phyloP scores from a whole-genome alignment of 2,888 invertebrate genomes.

The Anthoptus insignis region DNA sequence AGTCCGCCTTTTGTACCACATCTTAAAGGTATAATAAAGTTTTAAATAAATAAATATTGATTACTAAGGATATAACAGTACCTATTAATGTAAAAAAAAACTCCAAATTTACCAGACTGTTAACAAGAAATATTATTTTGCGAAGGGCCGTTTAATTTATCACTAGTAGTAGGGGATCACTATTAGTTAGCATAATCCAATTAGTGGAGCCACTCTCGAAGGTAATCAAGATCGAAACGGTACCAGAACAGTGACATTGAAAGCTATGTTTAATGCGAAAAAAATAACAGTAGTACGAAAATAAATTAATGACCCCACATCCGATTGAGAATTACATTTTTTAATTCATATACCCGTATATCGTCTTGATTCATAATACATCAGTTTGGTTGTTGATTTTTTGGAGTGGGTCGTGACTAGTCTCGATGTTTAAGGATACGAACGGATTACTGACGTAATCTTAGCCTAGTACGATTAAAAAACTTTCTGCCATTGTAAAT shows the following conservation, averaged over 20 bases:
- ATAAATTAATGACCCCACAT: slow-evolving; percentile 28
- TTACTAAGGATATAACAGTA: no score
- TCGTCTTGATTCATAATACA: slow-evolving; percentile 34
- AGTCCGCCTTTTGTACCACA: no score
- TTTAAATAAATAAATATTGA: no score
- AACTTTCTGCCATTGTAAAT: slow-evolving; percentile 3
- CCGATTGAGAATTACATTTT: slow-evolving; percentile 25
- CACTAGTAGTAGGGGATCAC: slow-evolving; percentile 39
- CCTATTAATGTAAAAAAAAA: no score
- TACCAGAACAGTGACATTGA: slow-evolving; percentile 33
- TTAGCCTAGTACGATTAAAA: not conserved
- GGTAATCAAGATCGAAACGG: slow-evolving; percentile 31
- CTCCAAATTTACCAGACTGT: no score
- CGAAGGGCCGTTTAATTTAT: slow-evolving; percentile 43
- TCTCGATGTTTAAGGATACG: slow-evolving; percentile 26
- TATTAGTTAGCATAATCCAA: slow-evolving; percentile 41
- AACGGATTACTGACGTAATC: slow-evolving; percentile 25
- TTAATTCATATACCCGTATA: slow-evolving; percentile 30
- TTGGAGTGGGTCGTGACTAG: slow-evolving; percentile 25
- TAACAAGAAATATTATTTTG: no score
- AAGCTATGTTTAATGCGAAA: slow-evolving; percentile 22
- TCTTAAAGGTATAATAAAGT: no score
- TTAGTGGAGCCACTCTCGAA: slow-evolving; percentile 33
- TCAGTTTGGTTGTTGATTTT: slow-evolving; percentile 11
- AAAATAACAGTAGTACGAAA: slow-evolving; percentile 27